A percentile compares a stretch with the other conserved stretches of the same genome.
These are phyloP conservation scores for Nasonia longicornis DNA, from an alignment of 1,140 invertebrate genomes.

Conservation along the genomic window DNA sequence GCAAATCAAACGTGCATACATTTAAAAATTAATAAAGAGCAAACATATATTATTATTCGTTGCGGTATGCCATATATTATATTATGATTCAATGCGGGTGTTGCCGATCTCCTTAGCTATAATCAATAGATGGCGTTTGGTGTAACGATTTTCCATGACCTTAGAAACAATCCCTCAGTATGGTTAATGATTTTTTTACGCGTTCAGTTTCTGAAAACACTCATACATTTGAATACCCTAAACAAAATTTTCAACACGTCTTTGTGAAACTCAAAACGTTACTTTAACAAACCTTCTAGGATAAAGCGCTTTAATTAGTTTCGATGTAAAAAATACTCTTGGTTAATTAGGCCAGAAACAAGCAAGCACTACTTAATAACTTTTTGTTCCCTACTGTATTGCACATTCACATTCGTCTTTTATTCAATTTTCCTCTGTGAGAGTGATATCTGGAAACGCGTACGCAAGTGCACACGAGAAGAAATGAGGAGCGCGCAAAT, in stretches of 20 bases:
- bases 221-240: too few relatives aligned
- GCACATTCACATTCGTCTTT: not conserved
- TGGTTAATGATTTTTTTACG: too few relatives aligned
- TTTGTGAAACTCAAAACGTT: too few relatives aligned
- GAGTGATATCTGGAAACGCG: conserved; percentile 15
- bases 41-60: too few relatives aligned
- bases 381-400: not conserved
- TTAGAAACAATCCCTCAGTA: not conserved
- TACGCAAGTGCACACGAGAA: not conserved
- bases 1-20: not conserved
- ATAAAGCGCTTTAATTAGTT: not conserved
- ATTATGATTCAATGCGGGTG: not conserved
- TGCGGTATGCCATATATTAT: too few relatives aligned
- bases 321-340: not conserved
- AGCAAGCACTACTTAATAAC: not conserved
- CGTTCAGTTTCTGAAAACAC: too few relatives aligned
- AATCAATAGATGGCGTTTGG: conserved; percentile 37
- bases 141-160: conserved; percentile 3
- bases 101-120: not conserved
- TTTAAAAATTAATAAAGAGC: not conserved
- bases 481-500: not conserved
- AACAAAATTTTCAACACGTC: too few relatives aligned
- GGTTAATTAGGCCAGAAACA: not conserved
- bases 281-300: too few relatives aligned
- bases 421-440: not conserved